Evolutionary conservation across 2,888 invertebrate genomes (phyloP).

Genomic region (Scaptodrosophila latifasciaeformis): DNA sequence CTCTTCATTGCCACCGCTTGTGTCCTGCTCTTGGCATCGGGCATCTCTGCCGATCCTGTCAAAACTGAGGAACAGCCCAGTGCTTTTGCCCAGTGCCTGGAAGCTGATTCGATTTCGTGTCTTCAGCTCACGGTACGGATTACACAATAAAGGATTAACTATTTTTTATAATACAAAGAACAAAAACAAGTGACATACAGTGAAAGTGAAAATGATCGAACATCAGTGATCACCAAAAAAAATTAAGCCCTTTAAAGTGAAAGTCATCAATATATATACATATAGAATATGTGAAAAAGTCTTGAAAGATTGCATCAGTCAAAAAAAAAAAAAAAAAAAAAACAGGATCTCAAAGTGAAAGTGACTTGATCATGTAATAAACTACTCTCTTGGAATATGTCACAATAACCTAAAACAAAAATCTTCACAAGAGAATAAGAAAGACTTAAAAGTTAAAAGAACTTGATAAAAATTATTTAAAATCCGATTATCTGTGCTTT

Average conservation of each 20-base stretch:
- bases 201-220: constrained; percentile 47
- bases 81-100: constrained; percentile 77
- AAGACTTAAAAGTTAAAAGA: no score
- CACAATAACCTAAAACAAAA: constrained; percentile 6
- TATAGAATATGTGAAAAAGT: neutral
- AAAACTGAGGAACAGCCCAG: constrained; percentile 66
- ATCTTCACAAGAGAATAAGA: neutral
- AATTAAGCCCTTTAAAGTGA: constrained; percentile 37
- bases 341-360: constrained; percentile 48
- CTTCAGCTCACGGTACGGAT: constrained; percentile 78
- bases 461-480: no score
- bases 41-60: constrained; percentile 70
- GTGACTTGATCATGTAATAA: constrained; percentile 19
- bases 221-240: constrained; percentile 25
- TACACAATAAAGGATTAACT: constrained; percentile 46
- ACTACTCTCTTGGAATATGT: constrained; percentile 21
- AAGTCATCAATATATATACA: no score
- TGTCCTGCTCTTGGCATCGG: constrained; percentile 70
- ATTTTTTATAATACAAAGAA: constrained; percentile 19
- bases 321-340: no score
- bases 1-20: constrained; percentile 69
- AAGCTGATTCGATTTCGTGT: constrained; percentile 80
- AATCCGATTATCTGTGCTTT: constrained; percentile 34
- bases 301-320: constrained; percentile 4
- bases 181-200: constrained; percentile 32